These are phyloP conservation scores for Hyposoter didymator DNA, from an alignment of 2,888 invertebrate genomes.

Conservation along the genomic window DNA sequence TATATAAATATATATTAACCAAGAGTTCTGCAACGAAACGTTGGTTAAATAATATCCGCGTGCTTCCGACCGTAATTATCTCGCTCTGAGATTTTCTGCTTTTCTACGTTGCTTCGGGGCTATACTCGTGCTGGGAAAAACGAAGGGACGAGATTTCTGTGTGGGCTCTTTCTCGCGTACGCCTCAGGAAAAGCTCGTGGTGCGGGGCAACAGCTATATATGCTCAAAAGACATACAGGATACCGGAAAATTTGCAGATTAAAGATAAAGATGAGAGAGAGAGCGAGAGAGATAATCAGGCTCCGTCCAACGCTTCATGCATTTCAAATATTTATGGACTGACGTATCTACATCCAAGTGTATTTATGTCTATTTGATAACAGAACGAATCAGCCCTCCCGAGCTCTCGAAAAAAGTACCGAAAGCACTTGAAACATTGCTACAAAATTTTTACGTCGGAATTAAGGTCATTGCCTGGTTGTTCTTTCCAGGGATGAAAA, in stretches of 20 bases:
- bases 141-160: conserved; percentile 12
- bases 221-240: conserved; percentile 45
- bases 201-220: conserved; percentile 18
- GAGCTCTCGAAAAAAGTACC: background rate
- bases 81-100: conserved; percentile 82
- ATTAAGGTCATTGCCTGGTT: background rate
- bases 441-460: background rate
- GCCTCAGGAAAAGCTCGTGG: conserved; percentile 57
- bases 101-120: conserved; percentile 66
- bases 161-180: conserved; percentile 60
- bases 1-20: conserved; percentile 21
- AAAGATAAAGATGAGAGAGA: conserved; percentile 70
- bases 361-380: background rate
- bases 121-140: conserved; percentile 40
- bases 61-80: conserved; percentile 83
- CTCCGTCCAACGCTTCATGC: conserved; percentile 36
- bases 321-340: conserved; percentile 60
- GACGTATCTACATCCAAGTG: conserved; percentile 13
- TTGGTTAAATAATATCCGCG: conserved; percentile 82
- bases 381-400: background rate
- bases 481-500: background rate
- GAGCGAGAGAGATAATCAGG: conserved; percentile 56
- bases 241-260: conserved; percentile 70
- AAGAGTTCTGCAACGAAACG: conserved; percentile 75
- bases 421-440: background rate